phyloP scores from a whole-genome alignment of 92 coral and sea anemone genomes.

The Actinostola sp. region DNA sequence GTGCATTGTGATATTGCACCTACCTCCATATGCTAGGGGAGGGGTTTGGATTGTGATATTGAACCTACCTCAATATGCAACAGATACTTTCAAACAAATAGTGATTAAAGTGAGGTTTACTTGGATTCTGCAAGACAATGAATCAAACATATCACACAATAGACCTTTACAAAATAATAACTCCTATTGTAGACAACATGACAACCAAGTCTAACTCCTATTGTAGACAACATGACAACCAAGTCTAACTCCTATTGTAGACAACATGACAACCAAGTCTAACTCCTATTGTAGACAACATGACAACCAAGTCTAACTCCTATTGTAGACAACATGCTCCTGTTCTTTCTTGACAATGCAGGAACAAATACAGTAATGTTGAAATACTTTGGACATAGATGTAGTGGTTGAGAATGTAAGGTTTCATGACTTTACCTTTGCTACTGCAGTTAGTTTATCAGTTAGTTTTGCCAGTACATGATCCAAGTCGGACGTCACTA shows the following conservation, averaged over 20 bases:
- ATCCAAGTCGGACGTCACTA: constrained; percentile 60
- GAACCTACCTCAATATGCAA: constrained; percentile 86
- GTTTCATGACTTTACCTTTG: constrained; percentile 82
- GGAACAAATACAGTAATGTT: background rate
- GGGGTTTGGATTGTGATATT: background rate
- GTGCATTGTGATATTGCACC: no score
- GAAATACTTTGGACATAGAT: background rate
- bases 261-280: no score
- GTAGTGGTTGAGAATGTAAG: background rate
- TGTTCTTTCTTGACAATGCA: background rate
- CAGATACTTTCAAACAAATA: constrained; percentile 95
- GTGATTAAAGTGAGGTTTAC: constrained; percentile 98
- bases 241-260: no score
- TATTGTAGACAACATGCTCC: background rate
- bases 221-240: no score
- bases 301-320: no score
- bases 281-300: no score
- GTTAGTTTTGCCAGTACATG: constrained; percentile 65
- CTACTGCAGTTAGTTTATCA: constrained; percentile 72
- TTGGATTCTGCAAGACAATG: constrained; percentile 67
- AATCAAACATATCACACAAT: background rate
- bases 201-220: no score
- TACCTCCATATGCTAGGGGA: no score
- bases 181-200: no score
- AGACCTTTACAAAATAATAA: background rate